Evolutionary conservation across 2,888 invertebrate species (phyloP).

Genomic region (Acleris sparsana): DNA sequence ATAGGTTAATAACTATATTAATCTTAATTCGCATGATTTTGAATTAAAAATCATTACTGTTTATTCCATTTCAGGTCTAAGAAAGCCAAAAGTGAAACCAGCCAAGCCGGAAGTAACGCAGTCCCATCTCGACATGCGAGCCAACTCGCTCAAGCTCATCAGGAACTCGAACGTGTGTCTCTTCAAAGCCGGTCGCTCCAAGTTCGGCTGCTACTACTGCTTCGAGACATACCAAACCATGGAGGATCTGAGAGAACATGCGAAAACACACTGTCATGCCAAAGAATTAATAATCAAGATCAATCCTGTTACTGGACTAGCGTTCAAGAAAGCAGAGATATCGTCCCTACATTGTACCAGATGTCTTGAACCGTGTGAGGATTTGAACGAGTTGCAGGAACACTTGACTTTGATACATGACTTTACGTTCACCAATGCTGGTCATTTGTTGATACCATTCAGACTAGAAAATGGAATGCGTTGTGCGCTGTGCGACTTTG

Average conservation of each 20-base stretch:
- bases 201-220: constrained; percentile 58
- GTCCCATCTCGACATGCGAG: constrained; percentile 39
- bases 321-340: constrained; percentile 57
- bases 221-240: constrained; percentile 49
- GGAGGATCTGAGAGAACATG: constrained; percentile 50
- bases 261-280: constrained; percentile 45
- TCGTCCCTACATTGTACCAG: constrained; percentile 54
- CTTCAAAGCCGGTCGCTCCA: constrained; percentile 55
- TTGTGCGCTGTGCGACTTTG: constrained; percentile 49
- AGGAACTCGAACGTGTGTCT: constrained; percentile 61
- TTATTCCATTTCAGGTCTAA: constrained; percentile 8
- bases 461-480: constrained; percentile 47
- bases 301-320: constrained; percentile 47
- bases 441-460: constrained; percentile 56
- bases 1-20: too few species aligned
- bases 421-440: constrained; percentile 44
- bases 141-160: constrained; percentile 57
- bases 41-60: too few species aligned
- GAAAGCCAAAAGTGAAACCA: constrained; percentile 1
- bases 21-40: too few species aligned
- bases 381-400: constrained; percentile 45
- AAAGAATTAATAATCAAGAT: constrained; percentile 44
- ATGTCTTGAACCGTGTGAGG: constrained; percentile 45
- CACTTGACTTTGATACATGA: constrained; percentile 53
- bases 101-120: constrained; percentile 24